Conservation (phyloP, 1,140 invertebrate species). For the Eupeodes corollae region DNA sequence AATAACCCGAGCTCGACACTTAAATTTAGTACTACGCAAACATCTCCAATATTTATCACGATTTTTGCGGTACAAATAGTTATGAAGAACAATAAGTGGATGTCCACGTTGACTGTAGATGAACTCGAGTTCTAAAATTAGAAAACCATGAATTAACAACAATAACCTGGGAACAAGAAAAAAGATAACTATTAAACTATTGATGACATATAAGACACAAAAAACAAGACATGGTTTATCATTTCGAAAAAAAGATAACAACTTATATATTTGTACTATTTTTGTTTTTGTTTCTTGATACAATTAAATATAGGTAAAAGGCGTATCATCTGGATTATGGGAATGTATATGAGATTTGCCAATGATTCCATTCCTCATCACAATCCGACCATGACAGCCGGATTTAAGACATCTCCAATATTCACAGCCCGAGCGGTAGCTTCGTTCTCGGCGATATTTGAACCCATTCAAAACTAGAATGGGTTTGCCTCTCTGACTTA, state of each 20-base stretch:
- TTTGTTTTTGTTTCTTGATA: too few relatives aligned
- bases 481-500: constrained; percentile 4
- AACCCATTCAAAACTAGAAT: not conserved
- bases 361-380: not conserved
- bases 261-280: too few relatives aligned
- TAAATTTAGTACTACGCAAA: constrained; percentile 8
- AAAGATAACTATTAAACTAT: too few relatives aligned
- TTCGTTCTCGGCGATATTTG: constrained; percentile 1
- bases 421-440: not conserved
- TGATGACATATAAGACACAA: too few relatives aligned
- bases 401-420: constrained; percentile 7
- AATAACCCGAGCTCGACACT: constrained; percentile 11
- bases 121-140: constrained; percentile 7
- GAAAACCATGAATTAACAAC: too few relatives aligned
- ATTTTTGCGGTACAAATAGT: constrained; percentile 16
- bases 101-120: constrained; percentile 13
- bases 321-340: not conserved
- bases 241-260: too few relatives aligned
- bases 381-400: not conserved
- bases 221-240: too few relatives aligned
- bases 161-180: too few relatives aligned
- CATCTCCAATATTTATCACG: constrained; percentile 16
- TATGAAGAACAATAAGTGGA: constrained; percentile 10
- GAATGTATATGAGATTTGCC: not conserved
- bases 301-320: too few relatives aligned